phyloP scores from a whole-genome alignment of 2,113 vertebrate species.

The Ibidorhyncha struthersii region DNA sequence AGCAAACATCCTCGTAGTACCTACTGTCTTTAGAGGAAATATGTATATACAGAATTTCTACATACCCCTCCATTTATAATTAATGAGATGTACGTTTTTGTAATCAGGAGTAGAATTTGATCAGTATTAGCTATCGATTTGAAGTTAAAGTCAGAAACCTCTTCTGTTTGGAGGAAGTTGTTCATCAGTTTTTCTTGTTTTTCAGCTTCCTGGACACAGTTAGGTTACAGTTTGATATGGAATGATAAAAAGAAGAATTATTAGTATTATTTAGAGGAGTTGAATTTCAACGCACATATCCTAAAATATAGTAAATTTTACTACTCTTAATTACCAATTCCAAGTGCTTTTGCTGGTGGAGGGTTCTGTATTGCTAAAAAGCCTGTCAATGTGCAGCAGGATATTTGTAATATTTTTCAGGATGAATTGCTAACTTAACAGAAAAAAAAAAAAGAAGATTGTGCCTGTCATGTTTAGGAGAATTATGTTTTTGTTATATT shows the following conservation, averaged over 20 bases:
- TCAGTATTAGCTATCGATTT: neutral
- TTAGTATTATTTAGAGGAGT: constrained; percentile 39
- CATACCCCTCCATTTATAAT: neutral
- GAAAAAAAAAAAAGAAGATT: constrained; percentile 22
- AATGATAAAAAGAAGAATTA: constrained; percentile 35
- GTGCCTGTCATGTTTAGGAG: constrained; percentile 49
- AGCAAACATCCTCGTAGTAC: neutral
- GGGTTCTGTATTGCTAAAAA: constrained; percentile 53
- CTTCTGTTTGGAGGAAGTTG: constrained; percentile 4
- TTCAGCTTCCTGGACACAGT: constrained; percentile 8
- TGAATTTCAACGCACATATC: constrained; percentile 25
- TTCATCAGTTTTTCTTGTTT: neutral
- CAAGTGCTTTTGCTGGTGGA: constrained; percentile 32
- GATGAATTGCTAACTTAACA: constrained; percentile 56
- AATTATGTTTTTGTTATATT: constrained; percentile 63
- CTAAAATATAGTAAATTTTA: constrained; percentile 62
- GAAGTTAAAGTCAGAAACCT: neutral
- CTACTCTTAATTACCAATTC: constrained; percentile 62
- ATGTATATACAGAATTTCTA: neutral
- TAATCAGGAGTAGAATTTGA: neutral
- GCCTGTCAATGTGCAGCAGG: constrained; percentile 10
- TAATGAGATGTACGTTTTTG: neutral
- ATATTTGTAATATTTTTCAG: constrained; percentile 63
- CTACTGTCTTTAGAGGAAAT: neutral
- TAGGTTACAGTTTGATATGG: constrained; percentile 24